Conservation (phyloP, 2,113 vertebrate genomes). For the Pica pica region DNA sequence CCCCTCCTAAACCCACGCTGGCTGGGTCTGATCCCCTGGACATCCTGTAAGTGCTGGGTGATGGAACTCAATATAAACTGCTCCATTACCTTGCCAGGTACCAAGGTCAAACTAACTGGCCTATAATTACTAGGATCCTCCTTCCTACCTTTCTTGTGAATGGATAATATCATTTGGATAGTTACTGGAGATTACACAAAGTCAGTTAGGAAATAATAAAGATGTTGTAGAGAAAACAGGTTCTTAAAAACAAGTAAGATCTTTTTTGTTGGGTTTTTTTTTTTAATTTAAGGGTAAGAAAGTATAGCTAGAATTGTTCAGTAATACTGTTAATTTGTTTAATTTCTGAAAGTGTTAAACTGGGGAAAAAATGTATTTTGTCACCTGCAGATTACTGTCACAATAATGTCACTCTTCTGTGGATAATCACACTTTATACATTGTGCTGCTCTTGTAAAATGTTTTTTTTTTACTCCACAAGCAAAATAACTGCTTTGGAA, state of each 20-base stretch:
- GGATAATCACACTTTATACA: background rate
- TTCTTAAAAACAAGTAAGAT: background rate
- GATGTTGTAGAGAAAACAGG: background rate
- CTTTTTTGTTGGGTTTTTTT: background rate
- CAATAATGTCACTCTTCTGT: background rate
- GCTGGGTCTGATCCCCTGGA: too few relatives aligned
- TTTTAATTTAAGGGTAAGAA: background rate
- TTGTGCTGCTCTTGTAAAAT: background rate
- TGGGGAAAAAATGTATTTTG: background rate
- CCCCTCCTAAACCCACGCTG: too few relatives aligned
- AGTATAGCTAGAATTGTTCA: background rate
- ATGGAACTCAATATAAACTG: too few relatives aligned
- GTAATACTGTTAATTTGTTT: background rate
- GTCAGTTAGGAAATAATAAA: background rate
- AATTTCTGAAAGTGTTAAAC: background rate
- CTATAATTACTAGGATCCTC: too few relatives aligned
- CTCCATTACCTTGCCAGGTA: too few relatives aligned
- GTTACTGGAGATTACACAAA: background rate
- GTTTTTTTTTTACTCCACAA: background rate
- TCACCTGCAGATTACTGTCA: background rate
- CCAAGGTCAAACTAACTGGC: too few relatives aligned
- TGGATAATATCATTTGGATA: background rate
- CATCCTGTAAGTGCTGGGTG: too few relatives aligned
- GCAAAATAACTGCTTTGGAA: background rate
- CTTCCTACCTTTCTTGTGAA: too few relatives aligned